phyloP scores from a whole-genome alignment of 2,797 vertebrate genomes.

The Sebastes baramenuke region DNA sequence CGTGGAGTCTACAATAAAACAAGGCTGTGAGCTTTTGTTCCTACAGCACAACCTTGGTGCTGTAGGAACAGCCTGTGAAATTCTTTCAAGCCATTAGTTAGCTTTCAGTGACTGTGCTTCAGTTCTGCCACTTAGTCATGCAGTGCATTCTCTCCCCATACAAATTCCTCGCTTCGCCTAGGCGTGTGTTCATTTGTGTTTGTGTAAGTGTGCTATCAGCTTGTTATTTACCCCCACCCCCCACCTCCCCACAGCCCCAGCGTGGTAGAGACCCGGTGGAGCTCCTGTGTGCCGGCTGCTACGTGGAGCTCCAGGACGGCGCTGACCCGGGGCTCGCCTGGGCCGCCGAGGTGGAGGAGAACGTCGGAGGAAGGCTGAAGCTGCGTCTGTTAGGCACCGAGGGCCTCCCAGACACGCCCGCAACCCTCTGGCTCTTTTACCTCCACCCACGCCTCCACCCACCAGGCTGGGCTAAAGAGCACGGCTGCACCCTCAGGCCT shows the following conservation, averaged over 20 bases:
- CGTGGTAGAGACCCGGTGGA: conserved; percentile 93
- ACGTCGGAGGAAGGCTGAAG: conserved; percentile 91
- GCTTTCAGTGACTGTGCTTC: conserved; percentile 40
- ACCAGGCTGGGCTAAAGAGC: conserved; percentile 92
- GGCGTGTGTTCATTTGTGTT: conserved; percentile 37
- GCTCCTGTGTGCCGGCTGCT: conserved; percentile 89
- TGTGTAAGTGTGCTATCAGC: conserved; percentile 9
- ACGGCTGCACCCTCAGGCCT: conserved; percentile 87
- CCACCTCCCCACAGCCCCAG: conserved; percentile 83
- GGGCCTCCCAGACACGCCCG: conserved; percentile 81
- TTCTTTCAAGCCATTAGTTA: conserved; percentile 50
- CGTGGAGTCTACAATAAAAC: not conserved
- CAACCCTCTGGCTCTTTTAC: conserved; percentile 93
- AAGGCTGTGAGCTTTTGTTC: conserved; percentile 33
- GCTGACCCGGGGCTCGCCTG: conserved; percentile 86
- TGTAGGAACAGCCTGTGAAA: conserved; percentile 54
- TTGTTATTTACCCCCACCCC: conserved; percentile 10
- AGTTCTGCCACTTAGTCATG: conserved; percentile 58
- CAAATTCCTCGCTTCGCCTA: conserved; percentile 56
- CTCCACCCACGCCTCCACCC: conserved; percentile 94
- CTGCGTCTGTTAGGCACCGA: conserved; percentile 89
- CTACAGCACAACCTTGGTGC: conserved; percentile 33
- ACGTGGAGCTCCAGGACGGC: conserved; percentile 89
- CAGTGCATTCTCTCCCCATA: conserved; percentile 36
- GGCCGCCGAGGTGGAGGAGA: conserved; percentile 92